These are phyloP conservation scores for Cricetomys ansorgei DNA, from an alignment of 2,113 vertebrate species.

Conservation along the genomic window DNA sequence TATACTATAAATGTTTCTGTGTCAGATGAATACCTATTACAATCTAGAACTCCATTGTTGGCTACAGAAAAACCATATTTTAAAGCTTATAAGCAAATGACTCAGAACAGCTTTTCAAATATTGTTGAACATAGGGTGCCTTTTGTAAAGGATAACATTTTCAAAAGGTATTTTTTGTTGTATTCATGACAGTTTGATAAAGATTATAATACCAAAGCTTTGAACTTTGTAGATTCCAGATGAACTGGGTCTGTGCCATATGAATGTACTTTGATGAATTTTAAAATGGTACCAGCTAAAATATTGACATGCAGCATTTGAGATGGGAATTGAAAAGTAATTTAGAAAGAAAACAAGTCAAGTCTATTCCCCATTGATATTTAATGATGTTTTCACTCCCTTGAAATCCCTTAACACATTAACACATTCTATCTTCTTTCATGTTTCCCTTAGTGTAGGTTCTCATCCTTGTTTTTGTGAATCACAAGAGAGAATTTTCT, in stretches of 20 bases:
- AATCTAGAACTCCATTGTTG: not conserved
- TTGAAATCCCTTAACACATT: not conserved
- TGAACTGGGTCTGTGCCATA: slow-evolving; percentile 45
- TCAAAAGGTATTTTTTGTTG: not conserved
- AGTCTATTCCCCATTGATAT: slow-evolving; percentile 32
- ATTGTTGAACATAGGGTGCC: not conserved
- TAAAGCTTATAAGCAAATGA: not conserved
- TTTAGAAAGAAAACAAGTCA: slow-evolving; percentile 65
- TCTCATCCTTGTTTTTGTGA: slow-evolving; percentile 20
- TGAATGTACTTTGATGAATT: slow-evolving; percentile 56
- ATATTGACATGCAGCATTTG: slow-evolving; percentile 61
- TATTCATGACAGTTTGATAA: slow-evolving; percentile 12
- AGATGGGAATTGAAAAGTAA: slow-evolving; percentile 60
- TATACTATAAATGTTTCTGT: not conserved
- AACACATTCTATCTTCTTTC: slow-evolving; percentile 57
- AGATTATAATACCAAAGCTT: slow-evolving; percentile 41
- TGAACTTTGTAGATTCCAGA: slow-evolving; percentile 51
- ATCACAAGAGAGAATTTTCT: slow-evolving; percentile 42
- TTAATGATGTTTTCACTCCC: slow-evolving; percentile 41
- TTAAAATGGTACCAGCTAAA: slow-evolving; percentile 53
- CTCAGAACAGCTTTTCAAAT: not conserved
- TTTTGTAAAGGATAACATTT: not conserved
- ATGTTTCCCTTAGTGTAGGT: not conserved
- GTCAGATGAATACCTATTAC: not conserved
- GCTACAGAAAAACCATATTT: not conserved